Evolutionary conservation across 2,113 vertebrate species (phyloP).

Genomic region (Herpetotheres cachinnans): DNA sequence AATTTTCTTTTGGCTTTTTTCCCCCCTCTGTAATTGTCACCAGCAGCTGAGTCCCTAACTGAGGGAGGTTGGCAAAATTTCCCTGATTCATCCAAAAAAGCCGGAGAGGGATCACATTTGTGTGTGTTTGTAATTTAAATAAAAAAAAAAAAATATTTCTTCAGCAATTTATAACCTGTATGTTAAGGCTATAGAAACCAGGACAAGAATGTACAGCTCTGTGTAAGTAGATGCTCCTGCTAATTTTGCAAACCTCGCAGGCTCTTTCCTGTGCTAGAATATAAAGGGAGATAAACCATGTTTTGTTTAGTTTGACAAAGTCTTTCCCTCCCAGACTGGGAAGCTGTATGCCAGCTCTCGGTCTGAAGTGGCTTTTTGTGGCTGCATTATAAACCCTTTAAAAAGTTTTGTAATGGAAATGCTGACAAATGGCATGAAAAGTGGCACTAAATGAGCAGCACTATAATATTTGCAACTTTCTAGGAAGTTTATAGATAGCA

Average conservation of each 20-base stretch:
- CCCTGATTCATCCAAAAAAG: neutral
- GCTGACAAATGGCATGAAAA: constrained; percentile 56
- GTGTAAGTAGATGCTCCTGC: neutral
- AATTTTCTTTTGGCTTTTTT: neutral
- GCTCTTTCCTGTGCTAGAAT: neutral
- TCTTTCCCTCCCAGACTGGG: neutral
- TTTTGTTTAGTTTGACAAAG: constrained; percentile 67
- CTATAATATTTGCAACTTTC: constrained; percentile 55
- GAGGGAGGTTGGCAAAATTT: neutral
- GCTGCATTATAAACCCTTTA: constrained; percentile 57
- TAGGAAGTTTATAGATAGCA: constrained; percentile 33
- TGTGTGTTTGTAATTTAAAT: neutral
- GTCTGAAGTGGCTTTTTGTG: constrained; percentile 65
- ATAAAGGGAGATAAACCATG: constrained; percentile 50
- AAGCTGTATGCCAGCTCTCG: constrained; percentile 28
- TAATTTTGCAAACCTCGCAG: neutral
- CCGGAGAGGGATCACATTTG: neutral
- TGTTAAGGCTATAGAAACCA: neutral
- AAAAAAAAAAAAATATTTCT: neutral
- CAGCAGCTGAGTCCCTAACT: neutral
- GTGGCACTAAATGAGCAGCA: constrained; percentile 2
- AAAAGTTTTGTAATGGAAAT: constrained; percentile 66
- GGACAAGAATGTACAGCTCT: neutral
- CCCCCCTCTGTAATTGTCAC: neutral
- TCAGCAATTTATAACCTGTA: neutral